phyloP scores from a whole-genome alignment of 2,113 vertebrate genomes.

The Uria aalge region DNA sequence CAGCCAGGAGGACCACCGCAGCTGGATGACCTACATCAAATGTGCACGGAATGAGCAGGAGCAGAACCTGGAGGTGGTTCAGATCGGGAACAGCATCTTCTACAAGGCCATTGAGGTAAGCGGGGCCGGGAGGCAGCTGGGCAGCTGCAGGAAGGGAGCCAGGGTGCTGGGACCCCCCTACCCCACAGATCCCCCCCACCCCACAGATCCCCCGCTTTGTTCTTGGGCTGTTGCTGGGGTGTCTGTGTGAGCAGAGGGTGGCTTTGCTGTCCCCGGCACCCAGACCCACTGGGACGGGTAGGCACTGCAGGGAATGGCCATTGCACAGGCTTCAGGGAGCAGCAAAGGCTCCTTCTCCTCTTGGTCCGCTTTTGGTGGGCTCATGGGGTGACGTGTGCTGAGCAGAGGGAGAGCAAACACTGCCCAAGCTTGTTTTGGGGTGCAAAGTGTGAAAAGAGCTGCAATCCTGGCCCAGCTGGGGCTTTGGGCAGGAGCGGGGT shows the following conservation, averaged over 20 bases:
- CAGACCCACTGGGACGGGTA: not conserved
- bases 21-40: constrained; percentile 99
- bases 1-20: constrained; percentile 96
- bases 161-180: not conserved
- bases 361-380: not conserved
- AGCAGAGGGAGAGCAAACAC: not conserved
- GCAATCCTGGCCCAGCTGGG: accelerated
- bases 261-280: not conserved
- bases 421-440: not conserved
- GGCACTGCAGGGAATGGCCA: accelerated
- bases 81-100: constrained; percentile 96
- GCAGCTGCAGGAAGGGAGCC: not conserved
- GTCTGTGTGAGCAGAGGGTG: not conserved
- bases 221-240: not conserved
- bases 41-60: constrained; percentile 96
- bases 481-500: accelerated
- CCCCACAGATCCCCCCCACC: not conserved
- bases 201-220: not conserved
- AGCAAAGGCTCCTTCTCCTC: not conserved
- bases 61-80: constrained; percentile 97
- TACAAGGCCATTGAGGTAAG: constrained; percentile 94
- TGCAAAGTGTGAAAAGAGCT: not conserved
- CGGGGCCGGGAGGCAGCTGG: accelerated
- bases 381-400: not conserved
- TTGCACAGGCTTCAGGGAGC: accelerated